These are phyloP conservation scores for Lasioglossum calceatum DNA, from an alignment of 2,888 invertebrate genomes.

Conservation along the genomic window DNA sequence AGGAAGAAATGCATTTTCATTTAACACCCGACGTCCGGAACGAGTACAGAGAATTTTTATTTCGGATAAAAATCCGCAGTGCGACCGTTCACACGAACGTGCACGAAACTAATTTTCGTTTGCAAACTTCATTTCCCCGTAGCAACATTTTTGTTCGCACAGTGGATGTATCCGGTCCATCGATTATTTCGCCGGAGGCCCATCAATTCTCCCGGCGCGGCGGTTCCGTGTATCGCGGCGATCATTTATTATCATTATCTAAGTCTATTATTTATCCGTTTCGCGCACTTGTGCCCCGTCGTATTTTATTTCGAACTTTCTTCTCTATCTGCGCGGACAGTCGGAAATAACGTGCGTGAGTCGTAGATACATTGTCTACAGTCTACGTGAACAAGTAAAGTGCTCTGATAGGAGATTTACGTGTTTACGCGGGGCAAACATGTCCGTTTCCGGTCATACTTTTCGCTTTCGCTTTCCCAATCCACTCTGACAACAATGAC, in stretches of 20 bases:
- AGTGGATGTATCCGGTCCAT: not conserved
- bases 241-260: not conserved
- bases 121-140: not conserved
- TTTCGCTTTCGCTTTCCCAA: not conserved
- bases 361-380: not conserved
- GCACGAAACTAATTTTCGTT: not conserved
- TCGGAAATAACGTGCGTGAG: not conserved
- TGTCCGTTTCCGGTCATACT: slow-evolving; percentile 2
- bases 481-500: not conserved
- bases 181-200: not conserved
- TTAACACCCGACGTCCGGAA: too few species aligned
- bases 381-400: not conserved
- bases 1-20: not conserved
- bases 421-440: slow-evolving; percentile 29
- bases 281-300: not conserved
- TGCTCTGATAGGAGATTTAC: slow-evolving; percentile 16
- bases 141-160: not conserved
- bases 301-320: not conserved
- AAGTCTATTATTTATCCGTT: not conserved
- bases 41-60: not conserved
- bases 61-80: not conserved
- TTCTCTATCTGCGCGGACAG: not conserved
- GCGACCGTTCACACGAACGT: not conserved
- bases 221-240: not conserved
- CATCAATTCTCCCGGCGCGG: not conserved